phyloP scores from a whole-genome alignment of 2,113 vertebrate genomes.

The Channa maculata region DNA sequence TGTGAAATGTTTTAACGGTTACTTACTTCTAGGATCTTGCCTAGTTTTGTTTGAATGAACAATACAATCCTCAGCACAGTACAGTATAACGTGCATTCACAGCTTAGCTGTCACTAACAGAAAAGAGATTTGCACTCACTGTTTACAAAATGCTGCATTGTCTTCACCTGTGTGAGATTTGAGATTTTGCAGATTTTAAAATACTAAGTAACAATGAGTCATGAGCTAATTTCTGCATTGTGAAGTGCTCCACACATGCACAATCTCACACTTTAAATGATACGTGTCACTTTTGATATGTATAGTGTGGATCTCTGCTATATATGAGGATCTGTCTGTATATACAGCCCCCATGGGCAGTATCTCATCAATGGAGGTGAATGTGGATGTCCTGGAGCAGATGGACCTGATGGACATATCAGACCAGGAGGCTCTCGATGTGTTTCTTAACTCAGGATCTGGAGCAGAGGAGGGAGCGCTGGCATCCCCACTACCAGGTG shows the following conservation, averaged over 20 bases:
- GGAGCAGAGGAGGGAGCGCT: constrained; percentile 80
- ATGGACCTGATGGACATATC: constrained; percentile 93
- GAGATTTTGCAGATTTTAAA: no score
- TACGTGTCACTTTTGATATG: neutral
- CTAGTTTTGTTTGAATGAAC: no score
- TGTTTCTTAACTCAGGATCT: constrained; percentile 89
- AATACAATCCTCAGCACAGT: no score
- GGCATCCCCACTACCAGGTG: constrained; percentile 83
- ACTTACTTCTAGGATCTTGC: no score
- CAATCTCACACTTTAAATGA: neutral
- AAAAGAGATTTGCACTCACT: neutral
- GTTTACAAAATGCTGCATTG: neutral
- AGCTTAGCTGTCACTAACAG: no score
- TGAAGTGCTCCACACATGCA: no score
- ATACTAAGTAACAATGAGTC: neutral
- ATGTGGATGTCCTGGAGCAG: constrained; percentile 93
- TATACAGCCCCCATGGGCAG: constrained; percentile 91
- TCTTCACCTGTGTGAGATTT: neutral
- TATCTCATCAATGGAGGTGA: constrained; percentile 96
- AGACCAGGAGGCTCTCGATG: constrained; percentile 91
- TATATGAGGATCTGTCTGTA: neutral
- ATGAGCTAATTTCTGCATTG: neutral
- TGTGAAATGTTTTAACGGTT: neutral
- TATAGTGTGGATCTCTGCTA: neutral
- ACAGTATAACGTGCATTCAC: no score